Conservation (phyloP, 1,140 invertebrate species). For the Megathymus violae region DNA sequence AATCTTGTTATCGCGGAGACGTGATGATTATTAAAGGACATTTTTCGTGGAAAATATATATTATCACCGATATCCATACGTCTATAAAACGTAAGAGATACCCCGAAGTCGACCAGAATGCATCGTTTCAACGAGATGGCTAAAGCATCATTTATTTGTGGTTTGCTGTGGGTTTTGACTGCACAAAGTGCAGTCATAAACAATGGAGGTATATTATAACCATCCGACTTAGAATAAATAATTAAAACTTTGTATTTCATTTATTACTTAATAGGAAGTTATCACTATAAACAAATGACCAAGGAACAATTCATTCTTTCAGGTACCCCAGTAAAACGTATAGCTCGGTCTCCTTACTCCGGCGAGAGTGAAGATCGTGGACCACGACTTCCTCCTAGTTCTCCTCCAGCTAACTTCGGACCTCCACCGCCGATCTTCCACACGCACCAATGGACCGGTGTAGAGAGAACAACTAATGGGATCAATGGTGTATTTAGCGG, state of each 20-base stretch:
- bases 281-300: too few species aligned
- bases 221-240: too few species aligned
- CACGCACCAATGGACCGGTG: slow-evolving; percentile 67
- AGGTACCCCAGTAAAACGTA: slow-evolving; percentile 45
- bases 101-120: slow-evolving; percentile 30
- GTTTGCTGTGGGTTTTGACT: slow-evolving; percentile 29
- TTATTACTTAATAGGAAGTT: too few species aligned
- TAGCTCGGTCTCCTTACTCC: slow-evolving; percentile 53
- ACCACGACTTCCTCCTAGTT: too few species aligned
- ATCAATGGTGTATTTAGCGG: slow-evolving; percentile 65
- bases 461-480: slow-evolving; percentile 47
- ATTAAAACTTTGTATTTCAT: too few species aligned
- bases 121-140: slow-evolving; percentile 36
- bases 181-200: slow-evolving; percentile 41
- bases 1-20: slow-evolving; percentile 39
- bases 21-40: slow-evolving; percentile 33
- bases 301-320: too few species aligned
- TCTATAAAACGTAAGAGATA: slow-evolving; percentile 41
- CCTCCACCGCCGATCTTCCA: slow-evolving; percentile 51
- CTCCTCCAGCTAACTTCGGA: too few species aligned
- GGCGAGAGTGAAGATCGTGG: slow-evolving; percentile 32
- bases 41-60: slow-evolving; percentile 52
- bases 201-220: slow-evolving; percentile 40
- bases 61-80: slow-evolving; percentile 18
- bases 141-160: slow-evolving; percentile 12